These are phyloP conservation scores for Thaumatotibia leucotreta DNA, from an alignment of 1,140 invertebrate genomes.

Conservation along the genomic window DNA sequence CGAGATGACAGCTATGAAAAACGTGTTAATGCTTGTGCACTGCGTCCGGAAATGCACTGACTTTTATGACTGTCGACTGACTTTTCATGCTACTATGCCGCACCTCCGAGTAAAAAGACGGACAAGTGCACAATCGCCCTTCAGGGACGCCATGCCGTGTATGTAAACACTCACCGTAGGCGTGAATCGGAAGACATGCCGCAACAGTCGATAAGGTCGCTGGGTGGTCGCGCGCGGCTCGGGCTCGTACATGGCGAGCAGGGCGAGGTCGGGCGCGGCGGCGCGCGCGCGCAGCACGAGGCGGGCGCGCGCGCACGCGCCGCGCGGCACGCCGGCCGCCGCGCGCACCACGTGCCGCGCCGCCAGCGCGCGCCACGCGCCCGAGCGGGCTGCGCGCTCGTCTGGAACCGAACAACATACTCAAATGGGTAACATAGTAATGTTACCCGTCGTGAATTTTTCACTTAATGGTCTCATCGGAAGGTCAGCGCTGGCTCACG, in stretches of 20 bases:
- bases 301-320: constrained; percentile 17
- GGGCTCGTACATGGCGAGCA: constrained; percentile 56
- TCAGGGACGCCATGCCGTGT: too few species aligned
- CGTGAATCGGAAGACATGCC: constrained; percentile 48
- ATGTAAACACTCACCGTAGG: constrained; percentile 34
- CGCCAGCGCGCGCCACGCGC: constrained; percentile 19
- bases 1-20: too few species aligned
- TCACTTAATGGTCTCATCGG: too few species aligned
- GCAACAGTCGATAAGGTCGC: constrained; percentile 45
- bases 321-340: constrained; percentile 19
- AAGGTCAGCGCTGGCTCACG: too few species aligned
- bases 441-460: too few species aligned
- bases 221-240: constrained; percentile 18
- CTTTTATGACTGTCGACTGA: too few species aligned
- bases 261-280: constrained; percentile 25
- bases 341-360: constrained; percentile 19
- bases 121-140: too few species aligned
- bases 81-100: too few species aligned
- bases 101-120: too few species aligned
- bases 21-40: too few species aligned
- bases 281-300: constrained; percentile 41
- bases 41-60: too few species aligned
- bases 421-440: not conserved
- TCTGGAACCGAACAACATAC: constrained; percentile 22
- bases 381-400: constrained; percentile 35